A percentile compares a stretch with the other conserved stretches of the same genome.
phyloP scores from a whole-genome alignment of 2,113 vertebrate genomes.

The Drymodes brunneopygia region DNA sequence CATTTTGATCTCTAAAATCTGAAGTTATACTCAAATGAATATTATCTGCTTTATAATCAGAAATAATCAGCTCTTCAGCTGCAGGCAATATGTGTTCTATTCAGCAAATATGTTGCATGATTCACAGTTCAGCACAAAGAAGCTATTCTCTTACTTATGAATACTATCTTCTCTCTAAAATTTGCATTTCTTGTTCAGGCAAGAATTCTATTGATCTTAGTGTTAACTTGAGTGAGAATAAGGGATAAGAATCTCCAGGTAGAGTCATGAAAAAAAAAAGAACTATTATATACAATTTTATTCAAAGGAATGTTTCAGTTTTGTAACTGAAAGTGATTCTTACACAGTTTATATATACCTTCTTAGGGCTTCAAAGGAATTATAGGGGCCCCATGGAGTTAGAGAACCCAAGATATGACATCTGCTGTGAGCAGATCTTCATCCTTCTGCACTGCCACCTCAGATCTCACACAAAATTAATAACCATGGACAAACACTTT shows the following conservation, averaged over 20 bases:
- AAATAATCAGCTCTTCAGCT: slow-evolving; percentile 7
- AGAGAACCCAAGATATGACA: background rate
- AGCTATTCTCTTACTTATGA: background rate
- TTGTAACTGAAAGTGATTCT: background rate
- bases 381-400: background rate
- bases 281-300: background rate
- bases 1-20: slow-evolving; percentile 10
- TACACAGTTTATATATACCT: background rate
- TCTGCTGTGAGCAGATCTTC: background rate
- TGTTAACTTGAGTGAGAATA: background rate
- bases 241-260: background rate
- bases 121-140: background rate
- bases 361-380: background rate
- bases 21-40: background rate
- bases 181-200: background rate
- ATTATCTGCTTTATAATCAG: background rate
- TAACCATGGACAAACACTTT: background rate
- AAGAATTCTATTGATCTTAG: background rate
- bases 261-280: rapidly evolving
- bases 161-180: background rate
- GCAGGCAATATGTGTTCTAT: background rate
- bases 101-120: background rate
- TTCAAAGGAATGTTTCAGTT: background rate
- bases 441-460: background rate
- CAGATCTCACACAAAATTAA: background rate